These are phyloP conservation scores for Dryobotodes eremita DNA, from an alignment of 2,888 invertebrate species.

Conservation along the genomic window DNA sequence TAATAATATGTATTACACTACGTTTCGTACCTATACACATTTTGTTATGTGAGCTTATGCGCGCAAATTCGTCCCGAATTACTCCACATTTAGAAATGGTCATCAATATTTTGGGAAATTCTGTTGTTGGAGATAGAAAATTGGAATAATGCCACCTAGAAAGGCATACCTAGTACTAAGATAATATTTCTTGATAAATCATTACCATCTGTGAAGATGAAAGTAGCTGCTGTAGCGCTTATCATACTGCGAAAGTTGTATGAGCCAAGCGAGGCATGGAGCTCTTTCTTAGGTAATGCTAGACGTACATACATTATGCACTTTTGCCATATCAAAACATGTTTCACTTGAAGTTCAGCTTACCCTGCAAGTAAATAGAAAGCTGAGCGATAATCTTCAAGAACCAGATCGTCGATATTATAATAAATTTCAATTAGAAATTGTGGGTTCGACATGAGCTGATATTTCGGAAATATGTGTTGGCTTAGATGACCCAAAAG, in stretches of 20 bases:
- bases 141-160: slow-evolving; percentile 36
- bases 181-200: slow-evolving; percentile 24
- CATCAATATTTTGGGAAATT: slow-evolving; percentile 37
- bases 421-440: slow-evolving; percentile 42
- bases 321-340: slow-evolving; percentile 41
- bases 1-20: slow-evolving; percentile 69
- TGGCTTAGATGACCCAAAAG: slow-evolving; percentile 18
- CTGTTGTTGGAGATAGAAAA: slow-evolving; percentile 16
- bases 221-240: slow-evolving; percentile 32
- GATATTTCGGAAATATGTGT: slow-evolving; percentile 27
- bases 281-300: slow-evolving; percentile 34
- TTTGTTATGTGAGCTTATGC: slow-evolving; percentile 34
- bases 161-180: slow-evolving; percentile 7
- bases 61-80: slow-evolving; percentile 39
- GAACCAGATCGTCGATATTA: slow-evolving; percentile 34
- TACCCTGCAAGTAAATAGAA: slow-evolving; percentile 45
- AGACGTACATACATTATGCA: slow-evolving; percentile 28
- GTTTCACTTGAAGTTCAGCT: slow-evolving; percentile 43
- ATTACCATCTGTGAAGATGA: slow-evolving; percentile 11
- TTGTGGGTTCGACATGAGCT: slow-evolving; percentile 14
- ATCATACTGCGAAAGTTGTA: slow-evolving; percentile 42
- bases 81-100: slow-evolving; percentile 20
- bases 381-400: slow-evolving; percentile 32
- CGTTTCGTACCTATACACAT: slow-evolving; percentile 47
- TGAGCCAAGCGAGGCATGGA: slow-evolving; percentile 23